Conservation (phyloP, 1,140 invertebrate genomes). For the Hyphantria cunea region DNA sequence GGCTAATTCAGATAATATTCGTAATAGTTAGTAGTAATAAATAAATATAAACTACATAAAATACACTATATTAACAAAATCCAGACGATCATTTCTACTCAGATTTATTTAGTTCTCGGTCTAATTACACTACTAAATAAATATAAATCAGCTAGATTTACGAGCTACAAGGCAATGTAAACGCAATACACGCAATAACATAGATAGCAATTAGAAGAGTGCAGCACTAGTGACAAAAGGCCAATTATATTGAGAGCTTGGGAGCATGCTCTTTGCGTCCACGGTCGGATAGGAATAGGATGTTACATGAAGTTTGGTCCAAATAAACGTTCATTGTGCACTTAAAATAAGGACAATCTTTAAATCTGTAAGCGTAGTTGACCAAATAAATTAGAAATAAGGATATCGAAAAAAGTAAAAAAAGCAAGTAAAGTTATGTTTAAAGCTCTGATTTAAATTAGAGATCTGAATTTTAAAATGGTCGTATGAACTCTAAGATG, state of each 20-base stretch:
- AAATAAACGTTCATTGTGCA: no score
- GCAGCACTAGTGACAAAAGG: slow-evolving; percentile 16
- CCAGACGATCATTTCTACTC: not conserved
- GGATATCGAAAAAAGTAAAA: no score
- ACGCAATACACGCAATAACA: not conserved
- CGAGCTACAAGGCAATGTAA: not conserved
- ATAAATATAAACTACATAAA: not conserved
- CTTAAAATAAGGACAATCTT: no score
- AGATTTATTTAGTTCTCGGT: not conserved
- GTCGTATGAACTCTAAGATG: no score
- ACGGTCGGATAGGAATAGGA: not conserved
- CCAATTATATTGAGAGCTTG: slow-evolving; percentile 22
- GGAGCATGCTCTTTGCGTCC: not conserved
- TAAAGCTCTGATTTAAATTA: no score
- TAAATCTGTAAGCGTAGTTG: no score
- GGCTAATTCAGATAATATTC: no score
- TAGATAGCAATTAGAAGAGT: slow-evolving; percentile 5
- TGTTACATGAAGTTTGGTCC: not conserved
- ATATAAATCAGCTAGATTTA: not conserved
- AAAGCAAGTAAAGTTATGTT: no score
- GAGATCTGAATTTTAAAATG: no score
- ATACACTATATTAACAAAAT: no score
- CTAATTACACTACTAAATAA: not conserved
- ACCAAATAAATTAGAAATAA: no score
- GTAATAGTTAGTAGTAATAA: no score